Evolutionary conservation across 2,888 invertebrate species (phyloP).

Genomic region (Leistus spinibarbis): DNA sequence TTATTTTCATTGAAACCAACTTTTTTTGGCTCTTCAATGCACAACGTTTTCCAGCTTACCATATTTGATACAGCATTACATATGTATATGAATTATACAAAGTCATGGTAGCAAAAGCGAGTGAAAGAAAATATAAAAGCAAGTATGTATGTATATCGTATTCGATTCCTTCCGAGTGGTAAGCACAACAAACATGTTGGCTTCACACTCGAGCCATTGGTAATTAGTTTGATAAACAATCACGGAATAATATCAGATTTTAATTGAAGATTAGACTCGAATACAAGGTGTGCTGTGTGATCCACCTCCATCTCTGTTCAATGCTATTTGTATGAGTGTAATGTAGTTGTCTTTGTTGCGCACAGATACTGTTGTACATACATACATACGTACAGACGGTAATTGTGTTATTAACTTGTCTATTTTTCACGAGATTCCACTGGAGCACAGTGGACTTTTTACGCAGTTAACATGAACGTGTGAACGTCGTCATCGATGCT

Average conservation of each 20-base stretch:
- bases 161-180: not conserved
- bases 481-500: slow-evolving; percentile 7
- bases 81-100: too few relatives aligned
- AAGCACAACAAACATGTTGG: not conserved
- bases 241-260: slow-evolving; percentile 32
- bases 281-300: slow-evolving; percentile 11
- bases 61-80: too few relatives aligned
- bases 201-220: slow-evolving; percentile 19
- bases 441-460: slow-evolving; percentile 6
- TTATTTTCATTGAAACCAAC: too few relatives aligned
- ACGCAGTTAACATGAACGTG: slow-evolving; percentile 9
- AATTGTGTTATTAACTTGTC: slow-evolving; percentile 35
- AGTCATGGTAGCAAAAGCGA: too few relatives aligned
- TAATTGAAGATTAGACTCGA: slow-evolving; percentile 27
- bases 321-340: not conserved
- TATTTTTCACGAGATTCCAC: slow-evolving; percentile 27
- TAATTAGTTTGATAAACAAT: slow-evolving; percentile 36
- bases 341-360: slow-evolving; percentile 8
- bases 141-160: not conserved
- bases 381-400: slow-evolving; percentile 9
- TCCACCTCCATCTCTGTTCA: not conserved
- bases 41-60: too few relatives aligned
- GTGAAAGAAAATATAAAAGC: too few relatives aligned
- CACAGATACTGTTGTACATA: not conserved
- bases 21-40: too few relatives aligned